A percentile compares a stretch with the other conserved stretches of the same genome.
Evolutionary conservation across 2,888 invertebrate genomes (phyloP).

Genomic region (Camptogramma bilineatum): DNA sequence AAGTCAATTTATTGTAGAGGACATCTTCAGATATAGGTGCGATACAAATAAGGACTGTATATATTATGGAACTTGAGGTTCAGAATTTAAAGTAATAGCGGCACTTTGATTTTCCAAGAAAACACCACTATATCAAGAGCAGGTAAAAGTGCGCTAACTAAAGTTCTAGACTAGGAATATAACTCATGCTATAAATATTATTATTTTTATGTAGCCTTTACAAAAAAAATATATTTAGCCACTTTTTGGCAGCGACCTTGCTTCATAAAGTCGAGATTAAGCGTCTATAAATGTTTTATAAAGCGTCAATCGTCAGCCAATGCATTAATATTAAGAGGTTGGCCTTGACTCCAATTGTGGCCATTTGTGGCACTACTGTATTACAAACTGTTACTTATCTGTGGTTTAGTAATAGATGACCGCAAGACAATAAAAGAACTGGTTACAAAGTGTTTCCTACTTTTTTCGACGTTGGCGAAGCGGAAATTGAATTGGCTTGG

Average conservation of each 20-base stretch:
- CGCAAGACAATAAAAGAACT: constrained; percentile 24
- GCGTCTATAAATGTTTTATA: constrained; percentile 18
- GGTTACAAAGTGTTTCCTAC: constrained; percentile 25
- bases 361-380: constrained; percentile 36
- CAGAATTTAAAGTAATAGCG: constrained; percentile 19
- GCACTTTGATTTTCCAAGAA: constrained; percentile 15
- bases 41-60: constrained; percentile 21
- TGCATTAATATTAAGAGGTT: constrained; percentile 35
- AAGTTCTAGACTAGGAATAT: no score
- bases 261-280: constrained; percentile 17
- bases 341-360: constrained; percentile 40
- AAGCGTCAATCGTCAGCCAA: constrained; percentile 26
- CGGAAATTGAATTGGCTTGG: constrained; percentile 29
- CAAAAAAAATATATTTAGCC: not conserved
- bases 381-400: constrained; percentile 23
- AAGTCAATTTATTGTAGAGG: constrained; percentile 32
- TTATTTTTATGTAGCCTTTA: no score
- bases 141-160: not conserved
- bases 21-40: constrained; percentile 20
- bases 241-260: constrained; percentile 22
- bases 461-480: not conserved
- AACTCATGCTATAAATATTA: no score
- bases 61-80: constrained; percentile 18
- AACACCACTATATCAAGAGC: not conserved
- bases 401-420: constrained; percentile 16